Base-by-base conservation (phyloP, 2,888 invertebrate genomes). In the Omphaloscelis lunosa region DNA sequence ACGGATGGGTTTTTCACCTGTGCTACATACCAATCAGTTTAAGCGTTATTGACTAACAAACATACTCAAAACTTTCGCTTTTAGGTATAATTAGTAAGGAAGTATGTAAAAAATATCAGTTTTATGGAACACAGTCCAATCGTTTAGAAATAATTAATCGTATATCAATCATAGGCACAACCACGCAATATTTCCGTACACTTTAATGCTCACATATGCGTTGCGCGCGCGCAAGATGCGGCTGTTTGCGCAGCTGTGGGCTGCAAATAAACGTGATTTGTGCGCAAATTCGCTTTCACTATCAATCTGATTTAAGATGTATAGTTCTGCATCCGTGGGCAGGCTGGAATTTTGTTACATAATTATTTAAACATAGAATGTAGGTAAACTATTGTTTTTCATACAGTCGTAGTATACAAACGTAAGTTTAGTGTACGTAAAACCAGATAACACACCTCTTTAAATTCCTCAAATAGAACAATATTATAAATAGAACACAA, bases 281-380 rank as follows among this genome's bases (percentile, higher is more conserved):
- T 84, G 67, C 34, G 75, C 65, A 74, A 86, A 75, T 85, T 77
- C 23, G 58, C 72, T 82, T 74, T 85, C 75, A 72, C 85, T 72
- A 86, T 82, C 69, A 82, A 82, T 73, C 65, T 86, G 79, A 86
- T 86, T 84, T 86, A 72, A 82, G 68, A 63, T 76, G 39, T 72
- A 62, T 71, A 82, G 82, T 61, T 72, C 48, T 72, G 45, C 41
- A 75, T 41, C 62, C 59, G 78, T 75, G 83, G 72, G 72, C 29
- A 45, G 72, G 12, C 51, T 67, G 23, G 62, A 72, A 78, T 67
- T 62, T 77, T 85, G 82, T 85, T 82, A 56, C n/a, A 61, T 75
- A 63, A 67, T 61, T 72, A 72, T 75, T 56, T 72, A 58, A 48
- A 73, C 41, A 65, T 58, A 58, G 9, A 62, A 70, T 72, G 23